Base-by-base conservation (phyloP, 2,113 vertebrate species). In the Otolemur garnettii region DNA sequence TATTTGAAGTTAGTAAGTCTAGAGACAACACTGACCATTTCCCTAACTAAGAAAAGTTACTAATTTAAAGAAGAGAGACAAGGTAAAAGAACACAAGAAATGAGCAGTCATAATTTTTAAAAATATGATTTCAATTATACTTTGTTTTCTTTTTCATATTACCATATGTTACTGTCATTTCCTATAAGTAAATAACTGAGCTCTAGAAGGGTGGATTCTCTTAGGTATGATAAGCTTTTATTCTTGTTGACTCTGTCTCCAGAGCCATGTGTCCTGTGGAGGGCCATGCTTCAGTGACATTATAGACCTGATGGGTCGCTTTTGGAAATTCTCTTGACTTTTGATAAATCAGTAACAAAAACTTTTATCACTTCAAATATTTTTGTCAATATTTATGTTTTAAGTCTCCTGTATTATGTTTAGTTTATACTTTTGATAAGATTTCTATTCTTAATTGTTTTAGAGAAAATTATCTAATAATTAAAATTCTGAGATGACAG, bases 271-370 rank as follows among this genome's bases (percentile, higher is more conserved):
- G 11, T 55, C 14, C 19, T 9, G 24, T 7, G 42, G 4, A 59
- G 18, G 1, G 17, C 35, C 28, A 26, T 59, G 33, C 2, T 28
- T 50, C 3, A 21, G 33, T 24, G 30, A 62, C 19, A 86, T 19
- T 1, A 57, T 2, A 50, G 7, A 33, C 4, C 18, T 50, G 0
- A 21, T 55, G 5, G 2, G 15, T 55, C 13, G 55, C 4, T 64
- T 42, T 80, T 55, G 55, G 14, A 94, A 85, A 85, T 10, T 59
- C 5, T 62, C 7, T 71, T 53, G 24, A 64, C 45, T 62, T 72
- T 71, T 79, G 7, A 79, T 55, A 42, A 57, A 9, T 55, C 6
- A 71, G 50, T 42, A 71, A n/a, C 18, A 60, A 33, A 71, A 62
- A 45, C n/a, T 30, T 53, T 45, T 19, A 71, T 81, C 28, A 7